Evolutionary conservation across 1,140 invertebrate species (phyloP).

Genomic region (Drosophila nigromelanica): DNA sequence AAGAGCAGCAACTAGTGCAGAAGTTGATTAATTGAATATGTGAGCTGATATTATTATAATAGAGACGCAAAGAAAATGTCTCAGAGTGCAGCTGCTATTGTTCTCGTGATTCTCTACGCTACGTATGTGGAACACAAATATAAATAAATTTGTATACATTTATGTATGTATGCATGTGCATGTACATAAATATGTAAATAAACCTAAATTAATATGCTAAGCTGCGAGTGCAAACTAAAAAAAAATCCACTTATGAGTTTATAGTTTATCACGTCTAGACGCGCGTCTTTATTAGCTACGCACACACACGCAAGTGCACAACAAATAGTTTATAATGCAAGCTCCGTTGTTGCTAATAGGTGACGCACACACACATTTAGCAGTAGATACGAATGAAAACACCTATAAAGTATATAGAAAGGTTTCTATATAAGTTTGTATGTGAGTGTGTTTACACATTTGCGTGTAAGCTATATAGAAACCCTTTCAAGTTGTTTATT

Average conservation of each 20-base stretch:
- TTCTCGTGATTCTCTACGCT: neutral
- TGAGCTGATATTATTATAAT: conserved; percentile 30
- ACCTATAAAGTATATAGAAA: neutral
- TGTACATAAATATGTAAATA: conserved; percentile 18
- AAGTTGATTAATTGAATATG: conserved; percentile 26
- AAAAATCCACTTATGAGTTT: conserved; percentile 22
- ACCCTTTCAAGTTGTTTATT: conserved; percentile 28
- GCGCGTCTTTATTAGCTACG: conserved; percentile 59
- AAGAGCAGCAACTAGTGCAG: conserved; percentile 5
- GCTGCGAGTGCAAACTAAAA: conserved; percentile 10
- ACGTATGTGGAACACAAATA: neutral
- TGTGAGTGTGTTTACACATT: neutral
- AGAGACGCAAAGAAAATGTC: neutral
- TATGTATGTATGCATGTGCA: neutral
- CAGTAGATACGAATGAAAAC: neutral
- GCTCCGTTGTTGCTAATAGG: conserved; percentile 1
- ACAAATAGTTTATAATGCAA: conserved; percentile 14
- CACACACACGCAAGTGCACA: conserved; percentile 35
- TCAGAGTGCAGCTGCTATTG: conserved; percentile 23
- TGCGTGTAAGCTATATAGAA: conserved; percentile 2
- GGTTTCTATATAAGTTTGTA: neutral
- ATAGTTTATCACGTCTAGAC: conserved; percentile 78
- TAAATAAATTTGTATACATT: conserved; percentile 7
- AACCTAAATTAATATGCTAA: conserved; percentile 39
- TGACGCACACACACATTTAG: conserved; percentile 5